Base-by-base conservation (phyloP, 2,797 vertebrate genomes). In the Somateria mollissima region DNA sequence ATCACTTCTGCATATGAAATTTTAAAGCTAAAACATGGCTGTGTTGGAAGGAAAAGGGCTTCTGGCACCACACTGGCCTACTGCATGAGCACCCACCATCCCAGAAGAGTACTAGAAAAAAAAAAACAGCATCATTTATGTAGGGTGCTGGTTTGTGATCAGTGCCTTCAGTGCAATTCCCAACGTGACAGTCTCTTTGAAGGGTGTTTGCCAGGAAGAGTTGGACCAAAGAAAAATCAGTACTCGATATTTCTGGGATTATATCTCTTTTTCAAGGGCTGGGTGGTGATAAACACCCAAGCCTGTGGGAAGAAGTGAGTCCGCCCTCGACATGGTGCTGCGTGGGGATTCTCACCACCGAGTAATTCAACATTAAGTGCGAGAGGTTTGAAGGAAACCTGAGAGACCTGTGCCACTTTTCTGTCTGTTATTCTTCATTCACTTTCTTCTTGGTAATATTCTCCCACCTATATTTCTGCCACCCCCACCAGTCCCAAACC, bases 261-360 rank as follows among this genome's bases (percentile, higher is more conserved):
- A 8, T 41, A 62, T 7, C 2, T 62, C 28, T 20, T 78, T 92
- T 47, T 47, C 66, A 24, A 6, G 17, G 21, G 19, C 79, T 69
- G 51, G 39, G 25, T 39, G 30, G 82, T 53, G 76, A 30, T 28
- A 60, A 70, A 21, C 6, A 82, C 19, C 51, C 69, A 70, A 75
- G 60, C 36, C 53, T 49, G 10, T 0, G 0, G 41, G 77, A 67
- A 86, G 6, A 72, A 88, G 45, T 57, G 34, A 66, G 87, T 8
- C n/a, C 0, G 0, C n/a, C 82, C 74, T 76, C 22, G 34, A 88
- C 74, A 39, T 54, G 84, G 71, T 15, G 53, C 16, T 70, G 80
- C 51, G 47, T 87, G 83, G 80, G 85, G 86, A 70, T 27, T 84
- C 64, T 62, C 86, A 34, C 70, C 61, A 72, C 79, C 28, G 73